These are phyloP conservation scores for Fulica atra DNA, from an alignment of 2,113 vertebrate genomes.

Conservation along the genomic window DNA sequence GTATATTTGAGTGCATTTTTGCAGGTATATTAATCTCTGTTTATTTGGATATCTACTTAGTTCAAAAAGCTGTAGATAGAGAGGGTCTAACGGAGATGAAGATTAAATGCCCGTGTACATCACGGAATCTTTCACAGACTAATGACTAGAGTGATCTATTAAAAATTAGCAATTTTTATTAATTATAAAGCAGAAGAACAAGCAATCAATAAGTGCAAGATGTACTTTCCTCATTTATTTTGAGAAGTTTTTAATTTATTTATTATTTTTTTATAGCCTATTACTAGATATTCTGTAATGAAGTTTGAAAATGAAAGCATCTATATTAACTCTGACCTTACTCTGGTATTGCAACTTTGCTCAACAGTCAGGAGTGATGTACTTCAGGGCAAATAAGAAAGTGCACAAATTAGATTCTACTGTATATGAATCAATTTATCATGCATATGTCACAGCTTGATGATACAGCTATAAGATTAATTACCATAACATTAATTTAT, in stretches of 20 bases:
- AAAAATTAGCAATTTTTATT: background rate
- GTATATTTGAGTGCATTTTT: background rate
- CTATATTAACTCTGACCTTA: background rate
- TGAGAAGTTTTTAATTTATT: background rate
- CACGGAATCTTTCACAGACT: background rate
- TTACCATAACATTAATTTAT: background rate
- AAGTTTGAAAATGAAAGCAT: background rate
- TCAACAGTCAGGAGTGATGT: background rate
- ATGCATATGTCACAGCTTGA: background rate
- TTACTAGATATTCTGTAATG: background rate
- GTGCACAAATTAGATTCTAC: slow-evolving; percentile 17
- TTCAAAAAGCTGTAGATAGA: slow-evolving; percentile 16
- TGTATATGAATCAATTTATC: slow-evolving; percentile 20
- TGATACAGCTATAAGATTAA: slow-evolving; percentile 21
- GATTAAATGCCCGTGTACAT: background rate
- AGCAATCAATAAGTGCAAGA: background rate
- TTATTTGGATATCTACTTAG: background rate
- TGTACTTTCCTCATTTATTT: background rate
- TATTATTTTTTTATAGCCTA: background rate
- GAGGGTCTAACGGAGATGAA: background rate
- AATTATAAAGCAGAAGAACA: background rate
- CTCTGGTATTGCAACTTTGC: background rate
- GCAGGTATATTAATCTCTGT: background rate
- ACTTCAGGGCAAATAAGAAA: slow-evolving; percentile 1
- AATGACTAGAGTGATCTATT: background rate